A percentile compares a stretch with the other conserved stretches of the same genome.
Conservation (phyloP, 2,797 vertebrate species). For the Rallus crepitans region DNA sequence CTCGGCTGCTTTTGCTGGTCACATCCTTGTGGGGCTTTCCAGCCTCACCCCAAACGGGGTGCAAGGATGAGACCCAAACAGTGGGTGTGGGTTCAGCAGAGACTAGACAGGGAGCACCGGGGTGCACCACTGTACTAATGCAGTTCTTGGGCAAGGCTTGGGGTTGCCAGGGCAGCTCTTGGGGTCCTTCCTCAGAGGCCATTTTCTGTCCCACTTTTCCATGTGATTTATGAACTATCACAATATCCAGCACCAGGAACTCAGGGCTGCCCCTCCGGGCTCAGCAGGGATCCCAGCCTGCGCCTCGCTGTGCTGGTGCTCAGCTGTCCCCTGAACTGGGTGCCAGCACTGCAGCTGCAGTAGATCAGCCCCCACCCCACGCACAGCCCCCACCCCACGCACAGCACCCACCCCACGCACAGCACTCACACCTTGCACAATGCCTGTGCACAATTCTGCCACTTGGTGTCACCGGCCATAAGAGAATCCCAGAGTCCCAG, state of each 20-base stretch:
- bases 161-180: background rate
- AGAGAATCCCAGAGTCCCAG: background rate
- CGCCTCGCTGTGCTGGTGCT: background rate
- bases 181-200: background rate
- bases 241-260: background rate
- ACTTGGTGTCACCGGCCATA: slow-evolving; percentile 44
- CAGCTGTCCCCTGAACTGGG: background rate
- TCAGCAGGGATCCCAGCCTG: background rate
- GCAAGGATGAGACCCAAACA: background rate
- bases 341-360: background rate
- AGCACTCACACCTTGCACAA: background rate
- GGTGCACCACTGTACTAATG: background rate
- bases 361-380: background rate
- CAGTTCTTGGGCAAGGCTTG: background rate
- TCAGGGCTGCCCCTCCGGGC: background rate
- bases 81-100: background rate
- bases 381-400: background rate
- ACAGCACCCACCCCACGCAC: background rate
- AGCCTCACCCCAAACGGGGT: background rate
- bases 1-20: too few relatives aligned
- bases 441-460: background rate
- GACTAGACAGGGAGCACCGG: background rate
- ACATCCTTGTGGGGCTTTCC: background rate
- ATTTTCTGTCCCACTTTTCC: background rate
- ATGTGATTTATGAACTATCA: background rate